Percentiles rank a stretch among this genome's conserved stretches.
phyloP scores from a whole-genome alignment of 2,797 vertebrate genomes.

The Uromys caudimaculatus region DNA sequence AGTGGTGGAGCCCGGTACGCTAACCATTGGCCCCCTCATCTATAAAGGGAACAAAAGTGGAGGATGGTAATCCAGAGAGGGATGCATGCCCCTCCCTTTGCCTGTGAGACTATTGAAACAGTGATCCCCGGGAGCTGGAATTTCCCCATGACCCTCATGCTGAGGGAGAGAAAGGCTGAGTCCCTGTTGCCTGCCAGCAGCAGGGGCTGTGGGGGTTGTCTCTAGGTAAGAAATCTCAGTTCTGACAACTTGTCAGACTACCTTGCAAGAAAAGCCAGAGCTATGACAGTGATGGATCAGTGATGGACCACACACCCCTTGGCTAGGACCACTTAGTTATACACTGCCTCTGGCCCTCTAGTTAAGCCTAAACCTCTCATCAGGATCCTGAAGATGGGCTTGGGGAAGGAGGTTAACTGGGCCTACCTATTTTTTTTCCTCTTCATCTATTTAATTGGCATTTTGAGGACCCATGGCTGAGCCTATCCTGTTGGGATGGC shows the following conservation, averaged over 20 bases:
- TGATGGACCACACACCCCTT: background rate
- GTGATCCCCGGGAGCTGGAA: background rate
- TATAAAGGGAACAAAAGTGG: background rate
- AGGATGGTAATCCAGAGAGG: background rate
- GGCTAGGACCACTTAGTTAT: background rate
- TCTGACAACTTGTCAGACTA: background rate
- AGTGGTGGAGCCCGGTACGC: background rate
- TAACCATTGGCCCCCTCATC: fast-evolving
- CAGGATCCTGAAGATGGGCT: background rate
- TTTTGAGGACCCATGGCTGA: background rate
- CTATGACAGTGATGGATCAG: background rate
- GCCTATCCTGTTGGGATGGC: background rate
- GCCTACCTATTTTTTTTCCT: background rate
- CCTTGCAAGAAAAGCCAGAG: background rate
- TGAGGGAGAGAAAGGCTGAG: background rate
- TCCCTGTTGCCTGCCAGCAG: background rate
- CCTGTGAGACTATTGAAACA: background rate
- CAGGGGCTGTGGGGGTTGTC: no score
- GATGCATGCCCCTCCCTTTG: background rate
- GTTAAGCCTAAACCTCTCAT: background rate
- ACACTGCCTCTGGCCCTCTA: background rate
- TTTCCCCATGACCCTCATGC: background rate
- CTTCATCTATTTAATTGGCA: background rate
- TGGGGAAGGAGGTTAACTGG: background rate
- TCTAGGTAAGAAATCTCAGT: background rate